A percentile compares a stretch with the other conserved stretches of the same genome.
phyloP scores from a whole-genome alignment of 2,888 invertebrate species.

The Drosophila birchii region DNA sequence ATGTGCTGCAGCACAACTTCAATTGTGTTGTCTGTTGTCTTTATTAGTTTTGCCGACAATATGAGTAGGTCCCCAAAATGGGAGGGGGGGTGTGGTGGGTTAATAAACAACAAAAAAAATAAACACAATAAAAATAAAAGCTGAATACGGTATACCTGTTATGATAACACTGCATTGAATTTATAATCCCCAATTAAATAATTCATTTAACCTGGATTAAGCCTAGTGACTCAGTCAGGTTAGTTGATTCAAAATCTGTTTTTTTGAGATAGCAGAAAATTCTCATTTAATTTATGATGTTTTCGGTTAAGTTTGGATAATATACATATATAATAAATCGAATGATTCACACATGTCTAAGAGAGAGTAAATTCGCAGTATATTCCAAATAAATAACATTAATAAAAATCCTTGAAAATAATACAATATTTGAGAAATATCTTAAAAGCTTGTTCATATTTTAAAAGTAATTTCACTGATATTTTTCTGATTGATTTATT shows the following conservation, averaged over 20 bases:
- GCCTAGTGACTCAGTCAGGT: slow-evolving; percentile 4
- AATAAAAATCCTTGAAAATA: background rate
- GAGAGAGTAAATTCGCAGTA: background rate
- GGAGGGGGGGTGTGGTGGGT: background rate
- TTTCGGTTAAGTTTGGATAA: background rate
- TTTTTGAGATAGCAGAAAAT: background rate
- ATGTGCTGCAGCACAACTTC: slow-evolving; percentile 46
- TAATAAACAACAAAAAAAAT: slow-evolving; percentile 1
- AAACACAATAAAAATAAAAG: background rate
- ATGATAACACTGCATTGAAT: slow-evolving; percentile 14
- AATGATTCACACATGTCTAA: background rate
- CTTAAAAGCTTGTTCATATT: background rate
- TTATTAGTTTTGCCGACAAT: slow-evolving; percentile 25
- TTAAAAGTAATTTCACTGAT: background rate
- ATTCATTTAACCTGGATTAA: slow-evolving; percentile 13
- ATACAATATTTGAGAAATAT: background rate
- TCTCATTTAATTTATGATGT: background rate
- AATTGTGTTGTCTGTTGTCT: slow-evolving; percentile 42
- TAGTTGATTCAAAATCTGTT: background rate
- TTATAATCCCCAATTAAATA: slow-evolving; percentile 10
- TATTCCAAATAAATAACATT: background rate
- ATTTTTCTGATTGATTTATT: slow-evolving; percentile 33
- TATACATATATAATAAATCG: background rate
- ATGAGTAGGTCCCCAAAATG: background rate
- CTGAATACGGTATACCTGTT: slow-evolving; percentile 2